These are phyloP conservation scores for Danio tinwini DNA, from an alignment of 2,797 vertebrate genomes.

Conservation along the genomic window DNA sequence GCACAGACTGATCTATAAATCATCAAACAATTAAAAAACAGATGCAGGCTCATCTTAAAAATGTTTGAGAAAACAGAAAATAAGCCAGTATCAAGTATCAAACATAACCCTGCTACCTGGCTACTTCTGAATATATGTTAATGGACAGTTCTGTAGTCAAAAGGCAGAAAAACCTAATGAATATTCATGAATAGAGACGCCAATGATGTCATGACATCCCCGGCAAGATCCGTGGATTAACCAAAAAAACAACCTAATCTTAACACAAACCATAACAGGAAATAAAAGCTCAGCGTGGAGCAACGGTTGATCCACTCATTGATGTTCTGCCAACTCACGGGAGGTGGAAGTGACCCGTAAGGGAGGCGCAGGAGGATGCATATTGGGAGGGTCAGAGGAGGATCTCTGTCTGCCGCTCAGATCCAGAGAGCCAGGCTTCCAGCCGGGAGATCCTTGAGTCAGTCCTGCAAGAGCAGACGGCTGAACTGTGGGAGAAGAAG, in stretches of 20 bases:
- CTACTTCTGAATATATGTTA: not conserved
- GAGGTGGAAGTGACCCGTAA: constrained; percentile 89
- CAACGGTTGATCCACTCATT: not conserved
- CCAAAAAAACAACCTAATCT: not conserved
- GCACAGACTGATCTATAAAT: not conserved
- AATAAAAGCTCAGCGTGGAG: not conserved
- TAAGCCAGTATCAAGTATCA: not conserved
- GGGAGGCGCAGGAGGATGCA: constrained; percentile 90
- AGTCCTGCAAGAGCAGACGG: constrained; percentile 81
- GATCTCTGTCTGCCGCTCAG: constrained; percentile 92
- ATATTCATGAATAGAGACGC: not conserved
- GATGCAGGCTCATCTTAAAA: not conserved
- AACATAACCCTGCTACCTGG: not conserved
- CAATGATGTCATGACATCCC: not conserved
- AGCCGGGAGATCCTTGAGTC: constrained; percentile 82
- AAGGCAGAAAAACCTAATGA: not conserved
- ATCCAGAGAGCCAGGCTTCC: constrained; percentile 91
- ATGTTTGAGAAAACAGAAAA: not conserved
- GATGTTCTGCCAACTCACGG: constrained; percentile 77
- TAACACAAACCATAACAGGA: not conserved
- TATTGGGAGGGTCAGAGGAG: constrained; percentile 97
- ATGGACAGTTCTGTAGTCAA: not conserved
- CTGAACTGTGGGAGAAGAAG: constrained; percentile 78
- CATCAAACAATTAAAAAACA: not conserved
- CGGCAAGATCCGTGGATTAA: not conserved